phyloP scores from a whole-genome alignment of 2,888 invertebrate genomes.

The Melanargia galathea region DNA sequence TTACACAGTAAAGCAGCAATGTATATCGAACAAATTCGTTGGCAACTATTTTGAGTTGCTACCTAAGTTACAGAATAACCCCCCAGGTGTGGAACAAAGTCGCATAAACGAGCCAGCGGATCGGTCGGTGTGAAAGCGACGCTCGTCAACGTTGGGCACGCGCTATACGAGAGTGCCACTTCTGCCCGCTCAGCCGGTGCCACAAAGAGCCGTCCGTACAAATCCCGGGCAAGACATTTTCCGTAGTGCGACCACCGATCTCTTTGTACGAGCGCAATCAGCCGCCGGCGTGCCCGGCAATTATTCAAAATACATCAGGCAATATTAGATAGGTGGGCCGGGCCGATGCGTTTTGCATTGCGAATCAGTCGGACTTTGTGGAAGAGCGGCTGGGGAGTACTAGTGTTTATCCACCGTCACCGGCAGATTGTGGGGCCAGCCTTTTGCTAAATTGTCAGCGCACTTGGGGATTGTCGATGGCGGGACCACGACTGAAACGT shows the following conservation, averaged over 20 bases:
- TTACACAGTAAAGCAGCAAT: too few relatives aligned
- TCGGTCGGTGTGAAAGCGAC: slow-evolving; percentile 28
- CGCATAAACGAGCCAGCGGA: not conserved
- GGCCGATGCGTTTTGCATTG: slow-evolving; percentile 79
- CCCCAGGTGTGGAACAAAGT: not conserved
- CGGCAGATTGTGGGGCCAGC: slow-evolving; percentile 64
- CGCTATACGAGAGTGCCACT: slow-evolving; percentile 39
- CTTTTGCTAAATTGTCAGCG: slow-evolving; percentile 67
- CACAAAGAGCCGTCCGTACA: slow-evolving; percentile 49
- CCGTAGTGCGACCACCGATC: slow-evolving; percentile 54
- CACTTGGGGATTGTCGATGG: slow-evolving; percentile 58
- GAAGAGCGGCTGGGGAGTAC: slow-evolving; percentile 58
- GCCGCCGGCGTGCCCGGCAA: slow-evolving; percentile 67
- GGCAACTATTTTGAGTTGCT: too few relatives aligned
- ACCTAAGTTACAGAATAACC: too few relatives aligned
- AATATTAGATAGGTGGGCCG: slow-evolving; percentile 78
- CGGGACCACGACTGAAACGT: slow-evolving; percentile 46
- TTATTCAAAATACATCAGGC: slow-evolving; percentile 81
- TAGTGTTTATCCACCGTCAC: slow-evolving; percentile 65
- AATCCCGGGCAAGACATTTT: slow-evolving; percentile 72
- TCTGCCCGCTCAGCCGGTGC: slow-evolving; percentile 38
- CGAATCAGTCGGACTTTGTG: slow-evolving; percentile 77
- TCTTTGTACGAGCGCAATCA: slow-evolving; percentile 74
- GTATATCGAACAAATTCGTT: too few relatives aligned
- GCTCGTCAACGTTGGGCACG: slow-evolving; percentile 28